Percentiles rank a stretch among this genome's conserved stretches.
phyloP scores from a whole-genome alignment of 2,888 invertebrate species.

The Caenorhabditis panamensis region DNA sequence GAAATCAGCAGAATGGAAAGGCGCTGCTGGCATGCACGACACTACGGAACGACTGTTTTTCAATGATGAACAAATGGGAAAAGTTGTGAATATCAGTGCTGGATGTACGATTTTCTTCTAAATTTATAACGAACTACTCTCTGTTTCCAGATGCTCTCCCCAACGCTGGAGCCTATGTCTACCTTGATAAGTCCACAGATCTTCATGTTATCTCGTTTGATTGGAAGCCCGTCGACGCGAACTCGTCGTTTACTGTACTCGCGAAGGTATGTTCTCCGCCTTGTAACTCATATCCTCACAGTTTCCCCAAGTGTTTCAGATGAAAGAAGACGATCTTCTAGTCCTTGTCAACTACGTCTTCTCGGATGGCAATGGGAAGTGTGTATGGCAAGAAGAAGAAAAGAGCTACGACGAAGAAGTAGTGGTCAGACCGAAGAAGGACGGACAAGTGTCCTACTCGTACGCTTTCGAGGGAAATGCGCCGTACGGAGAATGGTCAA shows the following conservation, averaged over 20 bases:
- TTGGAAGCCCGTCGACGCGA: constrained; percentile 65
- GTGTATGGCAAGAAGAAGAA: constrained; percentile 68
- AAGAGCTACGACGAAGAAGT: constrained; percentile 25
- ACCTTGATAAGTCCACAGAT: constrained; percentile 61
- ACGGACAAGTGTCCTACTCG: constrained; percentile 64
- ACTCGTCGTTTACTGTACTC: constrained; percentile 71
- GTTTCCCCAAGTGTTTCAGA: constrained; percentile 41
- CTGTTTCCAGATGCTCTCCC: constrained; percentile 59
- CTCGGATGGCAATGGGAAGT: constrained; percentile 55
- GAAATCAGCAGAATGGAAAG: constrained; percentile 67
- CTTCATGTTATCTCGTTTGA: constrained; percentile 67
- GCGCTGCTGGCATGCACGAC: constrained; percentile 64
- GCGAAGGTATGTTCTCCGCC: constrained; percentile 52
- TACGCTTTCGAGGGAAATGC: constrained; percentile 55
- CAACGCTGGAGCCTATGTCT: constrained; percentile 70
- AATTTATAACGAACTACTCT: not conserved
- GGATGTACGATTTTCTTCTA: constrained; percentile 38
- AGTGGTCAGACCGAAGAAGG: constrained; percentile 39
- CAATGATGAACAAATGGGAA: constrained; percentile 54
- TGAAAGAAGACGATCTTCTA: constrained; percentile 60
- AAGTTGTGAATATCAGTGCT: constrained; percentile 66
- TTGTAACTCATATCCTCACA: too few relatives aligned
- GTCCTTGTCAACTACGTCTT: constrained; percentile 72
- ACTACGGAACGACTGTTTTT: constrained; percentile 68
- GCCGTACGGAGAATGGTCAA: constrained; percentile 58